phyloP scores from a whole-genome alignment of 1,140 invertebrate genomes.

The Brachionus koreanus region DNA sequence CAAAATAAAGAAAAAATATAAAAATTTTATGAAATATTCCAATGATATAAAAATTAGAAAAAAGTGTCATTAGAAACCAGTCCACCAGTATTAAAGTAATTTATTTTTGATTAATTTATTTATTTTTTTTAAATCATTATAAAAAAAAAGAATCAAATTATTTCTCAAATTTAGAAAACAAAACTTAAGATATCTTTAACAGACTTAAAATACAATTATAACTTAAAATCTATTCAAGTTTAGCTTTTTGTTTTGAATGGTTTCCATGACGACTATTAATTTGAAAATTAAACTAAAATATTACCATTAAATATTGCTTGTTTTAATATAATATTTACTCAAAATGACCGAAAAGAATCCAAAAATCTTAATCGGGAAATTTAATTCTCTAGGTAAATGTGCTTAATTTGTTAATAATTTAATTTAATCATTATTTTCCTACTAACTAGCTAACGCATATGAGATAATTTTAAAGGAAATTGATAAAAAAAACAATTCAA shows the following conservation, averaged over 20 bases:
- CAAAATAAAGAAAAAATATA: too few species aligned
- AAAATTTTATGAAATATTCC: too few species aligned
- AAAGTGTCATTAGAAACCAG: too few species aligned
- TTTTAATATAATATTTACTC: slow-evolving; percentile 17
- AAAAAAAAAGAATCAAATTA: too few species aligned
- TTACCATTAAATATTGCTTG: neutral
- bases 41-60: too few species aligned
- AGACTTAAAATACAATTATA: too few species aligned
- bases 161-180: too few species aligned
- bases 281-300: neutral
- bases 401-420: neutral
- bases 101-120: too few species aligned
- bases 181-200: too few species aligned
- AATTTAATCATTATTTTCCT: neutral
- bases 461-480: slow-evolving; percentile 29
- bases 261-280: neutral
- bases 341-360: slow-evolving; percentile 17
- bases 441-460: slow-evolving; percentile 16
- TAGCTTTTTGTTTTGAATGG: neutral
- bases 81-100: too few species aligned
- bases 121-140: too few species aligned
- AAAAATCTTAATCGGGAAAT: neutral
- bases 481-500: slow-evolving; percentile 9
- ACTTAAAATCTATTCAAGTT: neutral
- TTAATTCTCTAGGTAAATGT: slow-evolving; percentile 12